Evolutionary conservation across 2,113 vertebrate genomes (phyloP).

Genomic region (Columbina picui): DNA sequence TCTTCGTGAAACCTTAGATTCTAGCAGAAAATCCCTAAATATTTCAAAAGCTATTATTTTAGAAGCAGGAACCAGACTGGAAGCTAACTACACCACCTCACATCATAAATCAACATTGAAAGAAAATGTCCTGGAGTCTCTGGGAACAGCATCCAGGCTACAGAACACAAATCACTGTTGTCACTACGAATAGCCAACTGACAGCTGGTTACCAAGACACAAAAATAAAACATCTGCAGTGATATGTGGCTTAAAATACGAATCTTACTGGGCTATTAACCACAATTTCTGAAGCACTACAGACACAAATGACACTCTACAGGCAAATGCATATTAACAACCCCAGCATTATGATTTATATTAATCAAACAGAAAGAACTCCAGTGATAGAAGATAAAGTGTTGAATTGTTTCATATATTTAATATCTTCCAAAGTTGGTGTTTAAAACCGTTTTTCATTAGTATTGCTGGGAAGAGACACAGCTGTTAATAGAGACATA

Average conservation of each 20-base stretch:
- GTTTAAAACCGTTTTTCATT: neutral
- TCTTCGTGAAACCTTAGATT: neutral
- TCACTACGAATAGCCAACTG: neutral
- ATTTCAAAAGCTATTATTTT: neutral
- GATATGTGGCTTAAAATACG: neutral
- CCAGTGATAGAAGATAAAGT: accelerated
- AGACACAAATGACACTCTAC: neutral
- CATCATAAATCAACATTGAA: neutral
- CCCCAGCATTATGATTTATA: neutral
- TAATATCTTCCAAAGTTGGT: neutral
- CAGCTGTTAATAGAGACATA: neutral
- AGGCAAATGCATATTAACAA: neutral
- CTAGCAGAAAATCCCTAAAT: neutral
- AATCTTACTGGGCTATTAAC: neutral
- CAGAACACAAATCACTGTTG: neutral
- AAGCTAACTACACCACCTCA: neutral
- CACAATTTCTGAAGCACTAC: neutral
- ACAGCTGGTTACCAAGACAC: neutral
- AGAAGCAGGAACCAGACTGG: neutral
- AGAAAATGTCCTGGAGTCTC: neutral
- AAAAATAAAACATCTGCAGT: neutral
- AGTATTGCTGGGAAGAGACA: neutral
- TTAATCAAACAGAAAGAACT: neutral
- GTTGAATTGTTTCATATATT: neutral
- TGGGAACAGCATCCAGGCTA: neutral